Conservation (phyloP, 1,140 invertebrate genomes). For the Ceratosolen solmsi region DNA sequence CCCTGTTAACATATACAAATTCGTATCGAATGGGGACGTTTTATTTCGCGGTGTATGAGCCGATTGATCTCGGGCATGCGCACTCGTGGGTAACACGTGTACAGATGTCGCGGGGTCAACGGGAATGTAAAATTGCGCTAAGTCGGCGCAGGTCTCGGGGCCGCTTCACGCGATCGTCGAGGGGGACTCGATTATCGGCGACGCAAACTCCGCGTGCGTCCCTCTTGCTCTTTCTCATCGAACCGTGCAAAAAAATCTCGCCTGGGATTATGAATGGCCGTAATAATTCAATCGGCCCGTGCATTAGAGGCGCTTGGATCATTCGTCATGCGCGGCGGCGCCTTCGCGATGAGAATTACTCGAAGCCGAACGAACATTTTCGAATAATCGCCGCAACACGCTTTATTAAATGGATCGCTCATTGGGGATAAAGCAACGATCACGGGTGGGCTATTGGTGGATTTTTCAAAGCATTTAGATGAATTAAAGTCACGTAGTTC, state of each 20-base stretch:
- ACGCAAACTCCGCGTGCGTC: not conserved
- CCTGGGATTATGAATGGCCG: slow-evolving; percentile 35
- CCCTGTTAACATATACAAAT: no score
- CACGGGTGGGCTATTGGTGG: not conserved
- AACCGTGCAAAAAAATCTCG: not conserved
- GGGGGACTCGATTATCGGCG: slow-evolving; percentile 34
- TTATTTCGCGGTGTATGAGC: not conserved
- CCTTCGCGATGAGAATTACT: slow-evolving; percentile 31
- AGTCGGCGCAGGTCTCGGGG: not conserved
- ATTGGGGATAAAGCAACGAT: not conserved
- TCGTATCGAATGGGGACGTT: not conserved
- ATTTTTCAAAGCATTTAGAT: not conserved
- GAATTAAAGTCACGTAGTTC: not conserved
- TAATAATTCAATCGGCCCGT: slow-evolving; percentile 49
- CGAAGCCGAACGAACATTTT: not conserved
- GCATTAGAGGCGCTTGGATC: slow-evolving; percentile 35
- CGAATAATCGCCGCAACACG: not conserved
- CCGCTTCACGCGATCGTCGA: not conserved
- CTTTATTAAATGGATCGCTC: slow-evolving; percentile 6
- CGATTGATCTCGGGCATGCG: not conserved
- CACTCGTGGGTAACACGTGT: not conserved
- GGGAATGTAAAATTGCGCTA: slow-evolving; percentile 32
- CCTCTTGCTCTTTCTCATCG: slow-evolving; percentile 5
- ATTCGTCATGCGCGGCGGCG: slow-evolving; percentile 38
- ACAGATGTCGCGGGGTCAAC: slow-evolving; percentile 35